Percentiles rank a stretch among this genome's conserved stretches.
Conservation (phyloP, 2,888 invertebrate species). For the Cosmopolites sordidus region DNA sequence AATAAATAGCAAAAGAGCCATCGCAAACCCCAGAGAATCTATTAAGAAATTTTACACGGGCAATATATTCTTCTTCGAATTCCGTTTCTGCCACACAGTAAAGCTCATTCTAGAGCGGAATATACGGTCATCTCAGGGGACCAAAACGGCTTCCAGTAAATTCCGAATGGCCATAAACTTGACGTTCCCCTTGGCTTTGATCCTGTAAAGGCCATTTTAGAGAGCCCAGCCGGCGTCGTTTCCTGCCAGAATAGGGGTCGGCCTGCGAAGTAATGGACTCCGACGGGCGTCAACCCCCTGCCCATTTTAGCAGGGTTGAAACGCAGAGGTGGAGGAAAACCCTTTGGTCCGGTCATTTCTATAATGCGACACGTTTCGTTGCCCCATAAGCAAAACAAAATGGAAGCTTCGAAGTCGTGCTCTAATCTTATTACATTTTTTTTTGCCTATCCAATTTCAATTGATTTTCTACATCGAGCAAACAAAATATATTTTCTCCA, state of each 20-base stretch:
- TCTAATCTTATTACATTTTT: too few relatives aligned
- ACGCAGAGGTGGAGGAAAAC: too few relatives aligned
- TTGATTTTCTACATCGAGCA: too few relatives aligned
- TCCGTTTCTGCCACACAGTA: slow-evolving; percentile 20
- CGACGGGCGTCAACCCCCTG: slow-evolving; percentile 6
- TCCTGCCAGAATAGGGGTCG: slow-evolving; percentile 21
- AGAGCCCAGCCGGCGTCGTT: slow-evolving; percentile 5
- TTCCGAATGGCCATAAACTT: slow-evolving; percentile 27
- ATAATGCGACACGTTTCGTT: too few relatives aligned
- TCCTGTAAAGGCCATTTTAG: slow-evolving; percentile 24
- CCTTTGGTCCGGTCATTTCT: too few relatives aligned
- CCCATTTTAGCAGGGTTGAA: not conserved
- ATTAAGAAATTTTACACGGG: slow-evolving; percentile 27
- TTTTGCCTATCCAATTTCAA: too few relatives aligned
- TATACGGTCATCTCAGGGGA: slow-evolving; percentile 29
- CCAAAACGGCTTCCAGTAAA: slow-evolving; percentile 25
- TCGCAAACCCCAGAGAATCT: slow-evolving; percentile 21
- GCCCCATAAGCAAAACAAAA: not conserved
- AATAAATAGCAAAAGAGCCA: slow-evolving; percentile 17
- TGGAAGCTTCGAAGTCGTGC: not conserved
- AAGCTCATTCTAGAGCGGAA: slow-evolving; percentile 20
- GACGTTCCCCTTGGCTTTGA: slow-evolving; percentile 19
- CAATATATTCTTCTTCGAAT: slow-evolving; percentile 25
- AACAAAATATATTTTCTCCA: too few relatives aligned
- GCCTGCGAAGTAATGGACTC: slow-evolving; percentile 24